Conservation (phyloP, 1,140 invertebrate genomes). For the Diabrotica undecimpunctata region DNA sequence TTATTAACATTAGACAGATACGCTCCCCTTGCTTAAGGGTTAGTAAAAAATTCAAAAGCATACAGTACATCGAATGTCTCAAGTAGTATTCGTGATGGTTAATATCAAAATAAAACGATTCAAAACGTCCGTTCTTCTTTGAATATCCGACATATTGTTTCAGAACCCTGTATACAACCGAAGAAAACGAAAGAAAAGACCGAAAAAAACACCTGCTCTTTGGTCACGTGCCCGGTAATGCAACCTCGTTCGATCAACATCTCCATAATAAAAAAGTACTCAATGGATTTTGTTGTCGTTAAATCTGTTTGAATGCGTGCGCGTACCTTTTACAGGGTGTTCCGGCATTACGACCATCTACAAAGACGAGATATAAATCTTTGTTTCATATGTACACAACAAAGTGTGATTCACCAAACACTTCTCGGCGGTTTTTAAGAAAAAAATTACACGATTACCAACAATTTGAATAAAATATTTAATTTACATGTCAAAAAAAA, state of each 20-base stretch:
- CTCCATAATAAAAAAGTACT: slow-evolving; percentile 2
- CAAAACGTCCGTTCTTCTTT: slow-evolving; percentile 1
- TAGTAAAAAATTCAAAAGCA: too few relatives aligned
- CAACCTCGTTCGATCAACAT: slow-evolving; percentile 7
- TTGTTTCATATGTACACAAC: too few relatives aligned
- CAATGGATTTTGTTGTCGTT: not conserved
- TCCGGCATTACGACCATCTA: not conserved
- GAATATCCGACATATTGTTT: slow-evolving; percentile 4
- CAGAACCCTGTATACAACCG: not conserved
- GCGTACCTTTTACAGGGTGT: not conserved
- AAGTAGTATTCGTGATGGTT: too few relatives aligned
- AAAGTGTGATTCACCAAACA: too few relatives aligned
- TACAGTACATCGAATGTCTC: too few relatives aligned
- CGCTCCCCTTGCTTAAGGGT: too few relatives aligned
- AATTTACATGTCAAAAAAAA: too few relatives aligned
- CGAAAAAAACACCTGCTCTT: slow-evolving; percentile 10
- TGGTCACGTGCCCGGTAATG: slow-evolving; percentile 12
- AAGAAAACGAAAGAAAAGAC: not conserved
- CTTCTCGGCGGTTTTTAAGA: too few relatives aligned
- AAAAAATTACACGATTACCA: too few relatives aligned
- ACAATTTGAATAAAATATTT: too few relatives aligned
- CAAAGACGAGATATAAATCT: too few relatives aligned
- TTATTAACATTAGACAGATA: too few relatives aligned
- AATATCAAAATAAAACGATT: slow-evolving; percentile 9
- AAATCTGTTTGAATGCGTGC: slow-evolving; percentile 2